Conservation (phyloP, 2,113 vertebrate genomes). For the Acinonyx jubatus region DNA sequence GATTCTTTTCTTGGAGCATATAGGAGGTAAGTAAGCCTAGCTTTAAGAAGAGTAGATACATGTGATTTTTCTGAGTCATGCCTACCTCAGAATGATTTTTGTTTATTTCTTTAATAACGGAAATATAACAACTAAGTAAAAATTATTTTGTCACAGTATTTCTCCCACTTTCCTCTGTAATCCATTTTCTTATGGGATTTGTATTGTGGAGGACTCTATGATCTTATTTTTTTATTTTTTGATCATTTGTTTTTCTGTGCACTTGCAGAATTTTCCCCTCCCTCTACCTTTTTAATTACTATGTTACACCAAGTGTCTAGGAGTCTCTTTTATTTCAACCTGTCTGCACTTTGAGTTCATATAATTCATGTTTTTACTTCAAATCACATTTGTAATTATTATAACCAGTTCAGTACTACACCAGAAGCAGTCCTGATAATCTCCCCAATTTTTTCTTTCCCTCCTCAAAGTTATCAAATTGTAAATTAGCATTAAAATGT, state of each 20-base stretch:
- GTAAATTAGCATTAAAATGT: neutral
- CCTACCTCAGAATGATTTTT: conserved; percentile 2
- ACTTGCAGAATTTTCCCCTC: neutral
- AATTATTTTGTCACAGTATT: neutral
- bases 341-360: neutral
- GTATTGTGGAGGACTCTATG: neutral
- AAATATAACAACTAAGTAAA: neutral
- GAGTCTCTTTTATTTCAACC: neutral
- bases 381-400: neutral
- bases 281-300: neutral
- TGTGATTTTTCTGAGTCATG: neutral
- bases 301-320: neutral
- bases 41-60: neutral
- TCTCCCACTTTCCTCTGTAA: neutral
- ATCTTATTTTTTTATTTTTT: neutral
- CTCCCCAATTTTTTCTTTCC: neutral
- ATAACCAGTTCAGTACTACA: neutral
- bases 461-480: neutral
- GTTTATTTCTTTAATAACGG: conserved; percentile 21
- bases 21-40: neutral
- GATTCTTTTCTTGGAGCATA: neutral
- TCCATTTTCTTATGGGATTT: neutral
- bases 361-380: neutral
- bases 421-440: neutral
- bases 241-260: neutral